Evolutionary conservation across 23 tunicate species (phyloP), one percentile per base, ranked within the genome.

Genomic region (Aplidium turbinatum): DNA sequence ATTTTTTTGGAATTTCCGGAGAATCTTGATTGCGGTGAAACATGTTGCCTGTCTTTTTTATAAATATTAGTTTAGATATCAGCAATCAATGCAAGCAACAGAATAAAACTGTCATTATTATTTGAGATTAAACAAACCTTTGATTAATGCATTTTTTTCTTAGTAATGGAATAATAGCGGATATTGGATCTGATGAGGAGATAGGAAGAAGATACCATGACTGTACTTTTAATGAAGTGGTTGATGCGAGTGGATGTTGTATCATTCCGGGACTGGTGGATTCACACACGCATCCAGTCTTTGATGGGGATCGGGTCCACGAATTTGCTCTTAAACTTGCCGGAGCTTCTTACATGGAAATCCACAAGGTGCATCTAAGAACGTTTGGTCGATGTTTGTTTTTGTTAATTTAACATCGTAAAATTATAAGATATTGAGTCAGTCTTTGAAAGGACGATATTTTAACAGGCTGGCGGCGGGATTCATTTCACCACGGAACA

Each of bases 301-400:
- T 85, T 86, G 90, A 88, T 0, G 99, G 99, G 16, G 99, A 94
- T 46, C 73, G 99, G 18, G 99, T 87, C 25, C 80, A 87, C 31
- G 99, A 94, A 51, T 94, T 94, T 82, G 86, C 99, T 0, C 77
- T 94, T 88, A 94, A 94, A 67, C 73, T 94, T 2, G 99, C 89
- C 31, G 99, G 99, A 5, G 86, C 90, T 7, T 36, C 89, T 5
- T 94, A 94, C 36, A 94, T 94, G 99, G 99, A 94, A 23, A 79
- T 94, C 9, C 99, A 94, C 47, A 45, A 82, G 82, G 97, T 84
- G 2, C 53, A 30, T 31, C 22, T 33, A 2, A 75, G 1, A 11
- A n/a, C n/a, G n/a, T n/a, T n/a, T n/a, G n/a, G n/a, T n/a, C n/a
- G n/a, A n/a, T n/a, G n/a, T n/a, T n/a, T n/a, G n/a, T n/a, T n/a